A percentile compares a stretch with the other conserved stretches of the same genome.
phyloP scores from a whole-genome alignment of 1,140 invertebrate species.

The Sesamia nonagrioides region DNA sequence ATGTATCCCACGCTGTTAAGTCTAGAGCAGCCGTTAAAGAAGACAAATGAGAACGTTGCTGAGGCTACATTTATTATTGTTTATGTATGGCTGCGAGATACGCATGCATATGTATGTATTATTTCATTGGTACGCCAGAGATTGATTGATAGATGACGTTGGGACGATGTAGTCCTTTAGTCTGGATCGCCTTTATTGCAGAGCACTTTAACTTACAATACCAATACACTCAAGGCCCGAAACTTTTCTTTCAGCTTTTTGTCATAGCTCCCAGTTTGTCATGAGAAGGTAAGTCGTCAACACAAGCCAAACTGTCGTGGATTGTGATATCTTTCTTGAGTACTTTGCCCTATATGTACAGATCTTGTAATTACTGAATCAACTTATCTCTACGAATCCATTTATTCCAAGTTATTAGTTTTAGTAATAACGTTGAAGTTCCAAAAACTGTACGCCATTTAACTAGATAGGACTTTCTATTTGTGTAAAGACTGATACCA shows the following conservation, averaged over 20 bases:
- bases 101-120: background rate
- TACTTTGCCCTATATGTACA: too few relatives aligned
- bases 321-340: too few relatives aligned
- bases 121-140: background rate
- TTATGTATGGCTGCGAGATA: background rate
- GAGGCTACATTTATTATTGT: conserved; percentile 2
- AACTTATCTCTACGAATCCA: too few relatives aligned
- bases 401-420: background rate
- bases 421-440: background rate
- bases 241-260: too few relatives aligned
- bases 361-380: too few relatives aligned
- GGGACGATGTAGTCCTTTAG: background rate
- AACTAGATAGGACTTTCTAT: background rate
- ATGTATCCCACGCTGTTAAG: conserved; percentile 33
- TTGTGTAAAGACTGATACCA: background rate
- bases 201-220: background rate
- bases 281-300: too few relatives aligned
- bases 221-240: too few relatives aligned
- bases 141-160: conserved; percentile 14
- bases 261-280: too few relatives aligned
- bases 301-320: too few relatives aligned
- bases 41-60: conserved; percentile 17
- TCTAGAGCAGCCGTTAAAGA: conserved; percentile 16
- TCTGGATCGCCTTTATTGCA: background rate
- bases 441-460: background rate